phyloP scores from a whole-genome alignment of 1,140 invertebrate genomes.

The Formica selysi region DNA sequence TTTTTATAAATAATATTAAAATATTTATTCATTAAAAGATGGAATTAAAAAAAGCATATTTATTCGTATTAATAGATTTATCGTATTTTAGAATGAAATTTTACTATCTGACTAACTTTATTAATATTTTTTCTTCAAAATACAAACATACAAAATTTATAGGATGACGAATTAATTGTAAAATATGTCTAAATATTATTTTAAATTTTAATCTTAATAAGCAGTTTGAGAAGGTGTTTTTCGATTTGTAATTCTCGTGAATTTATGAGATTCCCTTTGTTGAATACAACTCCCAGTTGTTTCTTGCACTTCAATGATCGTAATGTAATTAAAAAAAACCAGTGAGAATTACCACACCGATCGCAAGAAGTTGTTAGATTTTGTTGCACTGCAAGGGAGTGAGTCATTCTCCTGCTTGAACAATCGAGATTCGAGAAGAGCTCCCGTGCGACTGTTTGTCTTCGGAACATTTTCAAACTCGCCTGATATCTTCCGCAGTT shows the following conservation, averaged over 20 bases:
- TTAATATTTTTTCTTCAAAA: no score
- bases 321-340: conserved; percentile 10
- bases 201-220: background rate
- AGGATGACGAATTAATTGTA: background rate
- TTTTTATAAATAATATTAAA: background rate
- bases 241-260: background rate
- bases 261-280: background rate
- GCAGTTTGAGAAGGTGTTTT: background rate
- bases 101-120: background rate
- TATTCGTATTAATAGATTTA: background rate
- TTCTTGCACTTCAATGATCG: background rate
- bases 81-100: conserved; percentile 12
- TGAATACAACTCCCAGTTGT: background rate
- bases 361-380: conserved; percentile 25
- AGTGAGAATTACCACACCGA: conserved; percentile 12
- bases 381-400: background rate
- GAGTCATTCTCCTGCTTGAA: conserved; percentile 30
- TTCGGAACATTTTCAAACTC: conserved; percentile 37
- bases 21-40: background rate
- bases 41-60: background rate
- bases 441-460: conserved; percentile 23
- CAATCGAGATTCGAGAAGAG: conserved; percentile 44
- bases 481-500: conserved; percentile 39
- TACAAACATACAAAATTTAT: no score
- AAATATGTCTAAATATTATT: background rate